Conservation (phyloP, 2,113 vertebrate genomes). For the Camelus dromedarius region DNA sequence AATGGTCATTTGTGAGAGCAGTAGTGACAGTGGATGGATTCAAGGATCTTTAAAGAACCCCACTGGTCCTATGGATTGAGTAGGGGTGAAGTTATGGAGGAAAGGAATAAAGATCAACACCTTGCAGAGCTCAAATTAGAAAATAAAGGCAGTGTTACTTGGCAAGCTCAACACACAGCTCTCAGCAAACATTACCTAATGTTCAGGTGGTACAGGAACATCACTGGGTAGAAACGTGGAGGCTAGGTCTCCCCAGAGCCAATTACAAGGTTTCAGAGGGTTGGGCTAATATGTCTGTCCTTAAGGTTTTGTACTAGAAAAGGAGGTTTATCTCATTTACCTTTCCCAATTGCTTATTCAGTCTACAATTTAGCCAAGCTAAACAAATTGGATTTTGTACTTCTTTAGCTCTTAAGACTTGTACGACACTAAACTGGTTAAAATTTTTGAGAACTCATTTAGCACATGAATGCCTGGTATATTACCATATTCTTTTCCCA, state of each 20-base stretch:
- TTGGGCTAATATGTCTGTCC: background rate
- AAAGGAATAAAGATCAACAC: background rate
- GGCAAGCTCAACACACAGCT: background rate
- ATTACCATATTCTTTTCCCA: background rate
- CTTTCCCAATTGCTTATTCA: background rate
- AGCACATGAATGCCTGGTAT: background rate
- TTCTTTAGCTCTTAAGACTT: background rate
- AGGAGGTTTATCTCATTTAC: background rate
- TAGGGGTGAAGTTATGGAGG: background rate
- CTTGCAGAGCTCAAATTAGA: background rate
- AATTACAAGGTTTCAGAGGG: background rate
- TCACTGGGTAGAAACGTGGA: background rate
- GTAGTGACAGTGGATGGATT: background rate
- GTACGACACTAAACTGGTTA: background rate
- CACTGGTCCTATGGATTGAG: too few relatives aligned
- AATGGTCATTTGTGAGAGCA: background rate
- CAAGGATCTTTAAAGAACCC: background rate
- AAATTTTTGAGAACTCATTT: background rate
- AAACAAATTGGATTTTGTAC: background rate
- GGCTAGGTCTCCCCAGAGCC: background rate
- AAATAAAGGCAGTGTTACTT: background rate
- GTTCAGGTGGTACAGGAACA: background rate
- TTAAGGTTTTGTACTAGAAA: background rate
- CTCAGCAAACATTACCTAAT: background rate
- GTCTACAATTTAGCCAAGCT: background rate